Conservation (phyloP, 1,140 invertebrate species). For the Drosophila willistoni region DNA sequence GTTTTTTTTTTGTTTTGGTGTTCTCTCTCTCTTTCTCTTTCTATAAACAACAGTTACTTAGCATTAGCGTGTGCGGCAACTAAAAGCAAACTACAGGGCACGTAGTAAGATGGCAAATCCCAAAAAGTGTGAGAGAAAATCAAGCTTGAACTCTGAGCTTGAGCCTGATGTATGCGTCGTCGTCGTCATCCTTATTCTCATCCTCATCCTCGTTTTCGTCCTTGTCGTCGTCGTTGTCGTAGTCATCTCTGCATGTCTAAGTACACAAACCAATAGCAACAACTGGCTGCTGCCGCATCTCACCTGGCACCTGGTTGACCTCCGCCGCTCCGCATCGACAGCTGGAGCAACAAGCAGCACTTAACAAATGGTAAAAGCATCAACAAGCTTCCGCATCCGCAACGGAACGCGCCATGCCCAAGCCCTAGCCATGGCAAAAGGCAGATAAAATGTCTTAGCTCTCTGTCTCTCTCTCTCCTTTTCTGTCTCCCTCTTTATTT, state of each 20-base stretch:
- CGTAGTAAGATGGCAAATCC: slow-evolving; percentile 74
- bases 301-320: slow-evolving; percentile 62
- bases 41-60: slow-evolving; percentile 77
- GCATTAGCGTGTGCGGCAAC: slow-evolving; percentile 68
- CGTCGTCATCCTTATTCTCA: slow-evolving; percentile 11
- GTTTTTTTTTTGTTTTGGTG: slow-evolving; percentile 17
- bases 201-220: slow-evolving; percentile 20
- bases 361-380: slow-evolving; percentile 82
- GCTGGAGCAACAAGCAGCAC: slow-evolving; percentile 80
- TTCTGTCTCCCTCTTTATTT: neutral
- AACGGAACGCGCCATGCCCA: slow-evolving; percentile 65
- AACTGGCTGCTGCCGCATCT: slow-evolving; percentile 41
- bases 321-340: slow-evolving; percentile 79
- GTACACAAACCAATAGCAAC: slow-evolving; percentile 70
- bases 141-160: slow-evolving; percentile 27
- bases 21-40: slow-evolving; percentile 32
- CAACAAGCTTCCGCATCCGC: slow-evolving; percentile 80
- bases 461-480: slow-evolving; percentile 26
- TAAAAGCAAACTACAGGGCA: slow-evolving; percentile 73
- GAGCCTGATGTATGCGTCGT: slow-evolving; percentile 56
- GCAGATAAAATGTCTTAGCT: slow-evolving; percentile 78
- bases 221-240: slow-evolving; percentile 42
- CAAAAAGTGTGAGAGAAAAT: slow-evolving; percentile 36
- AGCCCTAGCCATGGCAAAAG: slow-evolving; percentile 35
- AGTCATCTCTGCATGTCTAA: slow-evolving; percentile 62